Percentiles rank a stretch among this genome's conserved stretches.
These are phyloP conservation scores for Azemiops feae DNA, from an alignment of 2,113 vertebrate genomes.

Conservation along the genomic window DNA sequence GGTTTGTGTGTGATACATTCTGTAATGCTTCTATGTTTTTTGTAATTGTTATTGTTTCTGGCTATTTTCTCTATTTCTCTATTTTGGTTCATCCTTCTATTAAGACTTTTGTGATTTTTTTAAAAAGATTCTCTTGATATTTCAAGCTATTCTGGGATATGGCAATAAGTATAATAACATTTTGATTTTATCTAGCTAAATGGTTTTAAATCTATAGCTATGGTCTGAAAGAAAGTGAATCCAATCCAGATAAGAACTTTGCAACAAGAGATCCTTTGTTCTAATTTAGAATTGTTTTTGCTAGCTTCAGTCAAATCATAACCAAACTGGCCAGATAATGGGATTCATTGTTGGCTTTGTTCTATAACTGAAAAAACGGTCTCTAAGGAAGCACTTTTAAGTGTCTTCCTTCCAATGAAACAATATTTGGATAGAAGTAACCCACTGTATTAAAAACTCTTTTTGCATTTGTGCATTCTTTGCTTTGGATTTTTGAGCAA, in stretches of 20 bases:
- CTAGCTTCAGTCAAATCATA: background rate
- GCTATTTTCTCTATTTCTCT: background rate
- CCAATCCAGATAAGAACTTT: background rate
- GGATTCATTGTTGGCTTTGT: background rate
- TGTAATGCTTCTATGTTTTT: background rate
- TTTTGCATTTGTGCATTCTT: background rate
- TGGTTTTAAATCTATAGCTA: background rate
- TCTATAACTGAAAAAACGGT: background rate
- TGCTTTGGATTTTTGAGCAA: background rate
- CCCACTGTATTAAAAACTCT: background rate
- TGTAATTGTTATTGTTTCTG: background rate
- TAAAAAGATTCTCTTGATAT: background rate
- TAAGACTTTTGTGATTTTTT: background rate
- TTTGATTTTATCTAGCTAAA: background rate
- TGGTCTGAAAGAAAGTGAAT: background rate
- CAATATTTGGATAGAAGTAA: background rate
- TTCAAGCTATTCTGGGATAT: background rate
- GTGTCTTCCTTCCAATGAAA: background rate
- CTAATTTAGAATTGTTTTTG: background rate
- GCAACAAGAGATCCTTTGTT: no score
- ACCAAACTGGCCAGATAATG: background rate
- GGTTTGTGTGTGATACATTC: background rate
- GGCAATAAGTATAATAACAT: background rate
- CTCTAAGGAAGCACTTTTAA: background rate
- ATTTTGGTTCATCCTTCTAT: background rate